Conservation (phyloP, 2,113 vertebrate genomes). For the Amazona vittata region DNA sequence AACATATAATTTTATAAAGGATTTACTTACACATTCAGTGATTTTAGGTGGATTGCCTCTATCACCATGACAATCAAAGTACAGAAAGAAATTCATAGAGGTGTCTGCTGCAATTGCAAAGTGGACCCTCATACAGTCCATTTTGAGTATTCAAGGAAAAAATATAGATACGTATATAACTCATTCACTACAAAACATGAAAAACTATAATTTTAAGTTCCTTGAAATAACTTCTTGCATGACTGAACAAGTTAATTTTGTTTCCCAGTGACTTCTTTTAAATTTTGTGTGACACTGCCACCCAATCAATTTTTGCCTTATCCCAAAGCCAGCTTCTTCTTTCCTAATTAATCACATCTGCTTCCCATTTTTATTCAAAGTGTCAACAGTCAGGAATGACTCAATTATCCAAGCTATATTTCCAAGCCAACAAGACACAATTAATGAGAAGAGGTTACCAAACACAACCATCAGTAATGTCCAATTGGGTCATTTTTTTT, state of each 20-base stretch:
- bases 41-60: neutral
- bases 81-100: neutral
- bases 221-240: neutral
- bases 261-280: neutral
- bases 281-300: neutral
- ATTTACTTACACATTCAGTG: neutral
- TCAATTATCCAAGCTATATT: conserved; percentile 2
- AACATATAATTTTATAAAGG: neutral
- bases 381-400: conserved; percentile 23
- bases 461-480: neutral
- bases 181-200: neutral
- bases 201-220: neutral
- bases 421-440: conserved; percentile 30
- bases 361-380: conserved; percentile 29
- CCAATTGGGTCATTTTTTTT: neutral
- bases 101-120: neutral
- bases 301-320: neutral
- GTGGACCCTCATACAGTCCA: neutral
- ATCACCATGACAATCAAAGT: neutral
- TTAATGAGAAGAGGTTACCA: neutral
- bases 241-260: neutral
- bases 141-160: neutral
- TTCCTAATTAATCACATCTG: neutral
- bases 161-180: neutral
- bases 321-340: neutral